A percentile compares a stretch with the other conserved stretches of the same genome.
These are phyloP conservation scores for Periplaneta americana DNA, from an alignment of 1,140 invertebrate species.

Conservation along the genomic window DNA sequence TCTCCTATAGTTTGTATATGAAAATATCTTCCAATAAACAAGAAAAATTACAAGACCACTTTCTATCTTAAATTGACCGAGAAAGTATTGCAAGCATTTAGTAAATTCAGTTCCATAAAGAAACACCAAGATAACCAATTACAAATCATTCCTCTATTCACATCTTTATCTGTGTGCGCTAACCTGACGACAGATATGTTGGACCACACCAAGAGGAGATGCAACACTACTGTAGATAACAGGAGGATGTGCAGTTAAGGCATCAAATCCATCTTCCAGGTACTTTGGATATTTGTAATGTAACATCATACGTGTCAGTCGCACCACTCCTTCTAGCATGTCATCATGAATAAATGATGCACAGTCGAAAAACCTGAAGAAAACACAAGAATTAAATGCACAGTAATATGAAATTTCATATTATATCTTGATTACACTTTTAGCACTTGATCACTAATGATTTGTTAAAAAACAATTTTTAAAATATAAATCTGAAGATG, in stretches of 20 bases:
- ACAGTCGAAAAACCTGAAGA: constrained; percentile 55
- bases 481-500: too few relatives aligned
- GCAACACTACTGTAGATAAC: constrained; percentile 78
- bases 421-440: too few relatives aligned
- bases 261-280: constrained; percentile 71
- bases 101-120: too few relatives aligned
- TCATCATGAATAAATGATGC: constrained; percentile 74
- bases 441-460: too few relatives aligned
- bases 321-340: constrained; percentile 66
- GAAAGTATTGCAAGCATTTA: too few relatives aligned
- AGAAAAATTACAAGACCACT: too few relatives aligned
- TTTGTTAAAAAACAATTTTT: too few relatives aligned
- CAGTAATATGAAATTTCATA: too few relatives aligned
- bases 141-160: neutral
- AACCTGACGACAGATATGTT: constrained; percentile 72
- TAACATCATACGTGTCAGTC: constrained; percentile 68
- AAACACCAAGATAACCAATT: too few relatives aligned
- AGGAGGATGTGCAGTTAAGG: constrained; percentile 65
- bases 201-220: constrained; percentile 64
- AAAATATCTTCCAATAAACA: too few relatives aligned
- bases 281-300: constrained; percentile 78
- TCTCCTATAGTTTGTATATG: too few relatives aligned
- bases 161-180: neutral
- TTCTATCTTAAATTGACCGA: too few relatives aligned
- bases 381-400: constrained; percentile 20